phyloP scores from a whole-genome alignment of 2,888 invertebrate species.

The Eustalomyia histrio region DNA sequence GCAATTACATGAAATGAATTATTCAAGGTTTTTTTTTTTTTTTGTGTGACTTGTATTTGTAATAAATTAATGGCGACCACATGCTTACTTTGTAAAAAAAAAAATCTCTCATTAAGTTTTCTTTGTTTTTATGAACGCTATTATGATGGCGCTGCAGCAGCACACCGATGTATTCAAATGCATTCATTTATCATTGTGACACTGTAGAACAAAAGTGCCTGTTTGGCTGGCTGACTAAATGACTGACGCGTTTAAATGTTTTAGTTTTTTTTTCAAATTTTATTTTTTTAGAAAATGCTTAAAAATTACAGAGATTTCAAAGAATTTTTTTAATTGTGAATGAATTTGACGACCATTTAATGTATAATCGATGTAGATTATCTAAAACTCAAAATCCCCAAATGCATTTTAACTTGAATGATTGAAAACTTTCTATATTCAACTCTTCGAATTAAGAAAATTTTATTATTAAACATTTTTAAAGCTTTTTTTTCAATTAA shows the following conservation, averaged over 20 bases:
- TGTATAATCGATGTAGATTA: too few species aligned
- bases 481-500: too few species aligned
- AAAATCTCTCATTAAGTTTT: constrained; percentile 48
- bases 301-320: not conserved
- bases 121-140: constrained; percentile 39
- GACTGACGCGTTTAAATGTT: constrained; percentile 37
- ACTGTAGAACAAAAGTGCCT: constrained; percentile 26
- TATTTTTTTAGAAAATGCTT: constrained; percentile 16
- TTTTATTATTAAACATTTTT: too few species aligned
- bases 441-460: too few species aligned
- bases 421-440: too few species aligned
- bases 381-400: too few species aligned
- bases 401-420: too few species aligned
- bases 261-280: constrained; percentile 15
- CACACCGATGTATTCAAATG: constrained; percentile 45
- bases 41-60: constrained; percentile 17
- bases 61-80: constrained; percentile 59
- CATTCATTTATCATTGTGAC: constrained; percentile 54
- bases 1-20: constrained; percentile 51
- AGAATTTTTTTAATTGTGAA: too few species aligned
- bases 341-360: too few species aligned
- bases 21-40: constrained; percentile 58
- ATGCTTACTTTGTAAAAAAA: constrained; percentile 42
- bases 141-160: constrained; percentile 34
- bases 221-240: constrained; percentile 31